Percentiles rank a stretch among this genome's conserved stretches.
Evolutionary conservation across 2,113 vertebrate genomes (phyloP).

Genomic region (Hiodon alosoides): DNA sequence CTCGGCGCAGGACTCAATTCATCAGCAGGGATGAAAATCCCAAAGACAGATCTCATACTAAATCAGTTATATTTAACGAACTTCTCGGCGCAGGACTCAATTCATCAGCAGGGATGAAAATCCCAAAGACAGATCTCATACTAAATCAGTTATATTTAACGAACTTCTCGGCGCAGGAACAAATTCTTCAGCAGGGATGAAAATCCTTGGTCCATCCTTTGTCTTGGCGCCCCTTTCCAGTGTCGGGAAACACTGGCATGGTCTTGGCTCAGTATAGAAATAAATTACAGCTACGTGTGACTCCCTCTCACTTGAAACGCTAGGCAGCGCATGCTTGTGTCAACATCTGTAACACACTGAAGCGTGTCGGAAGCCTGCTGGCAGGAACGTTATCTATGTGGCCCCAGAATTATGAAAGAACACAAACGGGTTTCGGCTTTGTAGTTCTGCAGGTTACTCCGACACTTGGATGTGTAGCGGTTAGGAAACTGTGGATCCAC

Average conservation of each 20-base stretch:
- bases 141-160: background rate
- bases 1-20: too few relatives aligned
- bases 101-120: too few relatives aligned
- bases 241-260: background rate
- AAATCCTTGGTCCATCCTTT: too few relatives aligned
- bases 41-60: too few relatives aligned
- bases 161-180: background rate
- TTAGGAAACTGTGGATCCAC: background rate
- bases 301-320: slow-evolving; percentile 14
- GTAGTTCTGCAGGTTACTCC: background rate
- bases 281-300: background rate
- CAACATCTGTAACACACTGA: slow-evolving; percentile 10
- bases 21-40: too few relatives aligned
- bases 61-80: too few relatives aligned
- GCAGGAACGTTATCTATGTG: slow-evolving; percentile 16
- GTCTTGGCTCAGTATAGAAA: background rate
- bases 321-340: background rate
- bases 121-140: too few relatives aligned
- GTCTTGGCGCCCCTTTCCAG: background rate
- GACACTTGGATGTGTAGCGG: background rate
- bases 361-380: slow-evolving; percentile 7
- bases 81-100: too few relatives aligned
- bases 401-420: slow-evolving; percentile 17
- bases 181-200: too few relatives aligned
- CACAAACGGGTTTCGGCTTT: slow-evolving; percentile 16